These are phyloP conservation scores for Choreutis nemorana DNA, from an alignment of 2,888 invertebrate genomes.

Conservation along the genomic window DNA sequence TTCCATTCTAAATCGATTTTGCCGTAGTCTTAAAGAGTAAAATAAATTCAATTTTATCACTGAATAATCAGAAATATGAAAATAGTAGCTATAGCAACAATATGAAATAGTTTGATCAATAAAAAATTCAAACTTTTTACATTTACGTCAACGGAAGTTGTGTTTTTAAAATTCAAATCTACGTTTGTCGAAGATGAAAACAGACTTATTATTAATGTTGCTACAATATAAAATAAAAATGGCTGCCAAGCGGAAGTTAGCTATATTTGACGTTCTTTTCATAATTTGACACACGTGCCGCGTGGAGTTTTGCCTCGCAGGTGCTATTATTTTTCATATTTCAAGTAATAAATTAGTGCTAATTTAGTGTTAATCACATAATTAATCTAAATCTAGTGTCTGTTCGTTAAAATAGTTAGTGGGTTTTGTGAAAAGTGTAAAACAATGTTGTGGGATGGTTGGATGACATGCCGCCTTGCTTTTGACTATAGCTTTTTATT, in stretches of 20 bases:
- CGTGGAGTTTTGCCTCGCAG: slow-evolving; percentile 65
- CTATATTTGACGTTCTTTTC: slow-evolving; percentile 50
- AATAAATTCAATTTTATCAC: neutral
- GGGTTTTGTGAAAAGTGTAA: slow-evolving; percentile 30
- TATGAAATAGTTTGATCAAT: slow-evolving; percentile 19
- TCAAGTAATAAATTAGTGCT: slow-evolving; percentile 24
- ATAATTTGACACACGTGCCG: slow-evolving; percentile 65
- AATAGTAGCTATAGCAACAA: slow-evolving; percentile 23
- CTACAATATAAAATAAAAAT: slow-evolving; percentile 33
- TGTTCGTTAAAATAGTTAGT: slow-evolving; percentile 21
- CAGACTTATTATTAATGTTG: slow-evolving; percentile 17
- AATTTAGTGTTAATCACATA: slow-evolving; percentile 17
- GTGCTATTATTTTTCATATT: slow-evolving; percentile 40
- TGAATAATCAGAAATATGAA: neutral
- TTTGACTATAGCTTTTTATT: neutral
- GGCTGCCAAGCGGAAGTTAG: slow-evolving; percentile 48
- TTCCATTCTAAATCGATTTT: too few relatives aligned
- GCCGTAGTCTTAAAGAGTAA: too few relatives aligned
- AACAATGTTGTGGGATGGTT: slow-evolving; percentile 9
- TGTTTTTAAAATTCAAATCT: too few relatives aligned
- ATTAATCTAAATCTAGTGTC: slow-evolving; percentile 24
- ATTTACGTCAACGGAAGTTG: slow-evolving; percentile 12
- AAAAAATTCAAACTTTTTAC: slow-evolving; percentile 15
- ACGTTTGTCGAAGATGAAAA: too few relatives aligned
- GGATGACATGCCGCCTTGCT: slow-evolving; percentile 29